Percentiles rank a stretch among this genome's conserved stretches.
These are phyloP conservation scores for Trichacis sp. DNA, from an alignment of 2,888 invertebrate species.

Conservation along the genomic window DNA sequence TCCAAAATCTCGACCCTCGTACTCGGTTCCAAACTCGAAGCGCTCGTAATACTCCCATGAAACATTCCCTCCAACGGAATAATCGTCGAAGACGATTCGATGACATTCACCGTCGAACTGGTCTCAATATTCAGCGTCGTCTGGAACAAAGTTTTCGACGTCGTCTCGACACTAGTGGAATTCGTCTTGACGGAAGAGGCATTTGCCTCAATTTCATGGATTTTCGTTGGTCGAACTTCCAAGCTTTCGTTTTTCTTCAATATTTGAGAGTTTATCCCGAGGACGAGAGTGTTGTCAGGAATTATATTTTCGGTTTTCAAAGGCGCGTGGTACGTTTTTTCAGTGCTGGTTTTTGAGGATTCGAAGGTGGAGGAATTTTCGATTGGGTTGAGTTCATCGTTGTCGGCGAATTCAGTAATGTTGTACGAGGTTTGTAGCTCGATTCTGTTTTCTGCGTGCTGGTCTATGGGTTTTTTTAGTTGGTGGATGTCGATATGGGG, in stretches of 20 bases:
- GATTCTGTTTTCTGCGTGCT: slow-evolving; percentile 19
- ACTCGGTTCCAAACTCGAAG: slow-evolving; percentile 51
- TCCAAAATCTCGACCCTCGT: slow-evolving; percentile 41
- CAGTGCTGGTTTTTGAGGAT: slow-evolving; percentile 28
- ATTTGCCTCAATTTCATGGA: neutral
- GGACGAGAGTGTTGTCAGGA: slow-evolving; percentile 54
- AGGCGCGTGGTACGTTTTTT: slow-evolving; percentile 56
- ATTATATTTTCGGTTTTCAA: slow-evolving; percentile 54
- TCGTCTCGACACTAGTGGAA: slow-evolving; percentile 30
- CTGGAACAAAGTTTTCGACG: slow-evolving; percentile 39
- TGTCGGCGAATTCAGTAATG: slow-evolving; percentile 18
- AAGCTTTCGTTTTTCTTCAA: slow-evolving; percentile 1
- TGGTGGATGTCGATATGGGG: slow-evolving; percentile 13
- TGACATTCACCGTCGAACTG: slow-evolving; percentile 61
- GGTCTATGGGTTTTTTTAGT: slow-evolving; percentile 9
- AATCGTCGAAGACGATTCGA: slow-evolving; percentile 57
- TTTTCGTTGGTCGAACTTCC: neutral
- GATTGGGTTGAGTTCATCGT: slow-evolving; percentile 16
- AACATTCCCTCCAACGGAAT: slow-evolving; percentile 38
- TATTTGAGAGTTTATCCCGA: slow-evolving; percentile 48
- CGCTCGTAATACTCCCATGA: slow-evolving; percentile 21
- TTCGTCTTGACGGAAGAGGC: neutral
- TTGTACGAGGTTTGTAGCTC: slow-evolving; percentile 27
- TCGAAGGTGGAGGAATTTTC: slow-evolving; percentile 14
- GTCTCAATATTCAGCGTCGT: slow-evolving; percentile 62